Conservation (phyloP, 2,888 invertebrate genomes). For the Itoplectis maculator region DNA sequence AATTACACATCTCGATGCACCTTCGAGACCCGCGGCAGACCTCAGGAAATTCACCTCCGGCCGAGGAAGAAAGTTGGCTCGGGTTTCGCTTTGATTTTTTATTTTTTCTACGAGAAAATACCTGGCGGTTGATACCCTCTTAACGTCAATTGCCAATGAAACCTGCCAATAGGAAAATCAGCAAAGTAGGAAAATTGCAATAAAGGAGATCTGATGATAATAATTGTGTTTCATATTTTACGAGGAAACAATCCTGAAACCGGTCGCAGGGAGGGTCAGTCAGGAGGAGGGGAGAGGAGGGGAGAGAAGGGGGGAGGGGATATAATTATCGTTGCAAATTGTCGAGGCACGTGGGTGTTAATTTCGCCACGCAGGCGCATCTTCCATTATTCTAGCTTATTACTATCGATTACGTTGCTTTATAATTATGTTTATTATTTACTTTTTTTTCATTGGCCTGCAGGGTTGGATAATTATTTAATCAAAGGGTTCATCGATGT, state of each 20-base stretch:
- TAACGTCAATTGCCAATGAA: neutral
- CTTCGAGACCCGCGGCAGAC: conserved; percentile 25
- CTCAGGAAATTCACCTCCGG: neutral
- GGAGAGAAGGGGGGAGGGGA: neutral
- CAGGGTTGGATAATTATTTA: conserved; percentile 57
- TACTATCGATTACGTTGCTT: neutral
- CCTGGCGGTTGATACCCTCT: neutral
- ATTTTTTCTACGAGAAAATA: conserved; percentile 4
- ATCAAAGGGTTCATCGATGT: conserved; percentile 55
- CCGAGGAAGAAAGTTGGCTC: neutral
- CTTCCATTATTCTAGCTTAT: conserved; percentile 40
- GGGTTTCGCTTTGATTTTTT: neutral
- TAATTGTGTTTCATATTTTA: conserved; percentile 40
- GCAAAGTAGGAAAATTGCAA: neutral
- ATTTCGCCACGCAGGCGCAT: conserved; percentile 37
- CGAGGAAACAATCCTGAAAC: conserved; percentile 16
- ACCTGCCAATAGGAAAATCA: neutral
- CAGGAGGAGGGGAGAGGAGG: neutral
- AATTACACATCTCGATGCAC: conserved; percentile 64
- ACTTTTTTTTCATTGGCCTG: neutral
- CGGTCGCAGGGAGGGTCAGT: conserved; percentile 3
- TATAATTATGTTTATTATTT: conserved; percentile 1
- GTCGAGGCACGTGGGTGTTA: conserved; percentile 48
- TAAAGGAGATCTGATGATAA: conserved; percentile 32
- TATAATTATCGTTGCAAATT: conserved; percentile 30